These are phyloP conservation scores for Halichondria panicea DNA, from an alignment of 37 sponge, comb jelly and placozoan genomes.

Conservation along the genomic window DNA sequence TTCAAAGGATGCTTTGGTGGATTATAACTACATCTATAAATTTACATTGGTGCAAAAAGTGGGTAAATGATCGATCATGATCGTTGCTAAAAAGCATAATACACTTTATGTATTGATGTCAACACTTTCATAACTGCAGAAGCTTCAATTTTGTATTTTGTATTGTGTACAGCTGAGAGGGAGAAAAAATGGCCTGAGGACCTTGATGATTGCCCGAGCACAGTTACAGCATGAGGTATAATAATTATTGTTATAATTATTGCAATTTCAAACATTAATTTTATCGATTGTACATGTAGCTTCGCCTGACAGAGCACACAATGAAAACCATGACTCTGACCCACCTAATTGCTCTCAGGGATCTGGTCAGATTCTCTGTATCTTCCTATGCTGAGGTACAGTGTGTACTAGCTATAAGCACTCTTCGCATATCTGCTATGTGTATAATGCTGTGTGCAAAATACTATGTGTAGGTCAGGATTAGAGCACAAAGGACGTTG, in stretches of 20 bases:
- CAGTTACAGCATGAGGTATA: slow-evolving; percentile 70
- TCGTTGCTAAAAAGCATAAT: too few relatives aligned
- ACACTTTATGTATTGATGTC: too few relatives aligned
- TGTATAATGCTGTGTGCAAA: not conserved
- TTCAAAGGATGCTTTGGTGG: too few relatives aligned
- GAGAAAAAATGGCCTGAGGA: slow-evolving; percentile 28
- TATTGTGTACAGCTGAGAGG: slow-evolving; percentile 35
- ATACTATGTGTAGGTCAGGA: slow-evolving; percentile 58
- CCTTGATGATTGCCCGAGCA: slow-evolving; percentile 31
- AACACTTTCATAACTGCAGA: too few relatives aligned
- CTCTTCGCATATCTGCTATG: not conserved
- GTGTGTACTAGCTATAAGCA: not conserved
- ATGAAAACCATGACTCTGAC: slow-evolving; percentile 48
- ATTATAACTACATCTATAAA: too few relatives aligned
- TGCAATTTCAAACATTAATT: not conserved
- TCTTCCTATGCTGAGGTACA: slow-evolving; percentile 63
- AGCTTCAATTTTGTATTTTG: too few relatives aligned
- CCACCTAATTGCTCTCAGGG: slow-evolving; percentile 42
- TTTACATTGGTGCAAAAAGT: too few relatives aligned
- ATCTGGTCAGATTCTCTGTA: slow-evolving; percentile 44
- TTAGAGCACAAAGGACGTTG: slow-evolving; percentile 53
- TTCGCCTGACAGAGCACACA: slow-evolving; percentile 34
- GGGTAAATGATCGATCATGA: too few relatives aligned
- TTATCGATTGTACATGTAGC: slow-evolving; percentile 12
- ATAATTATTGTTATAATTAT: not conserved